These are phyloP conservation scores for Cetonia aurata DNA, from an alignment of 2,888 invertebrate species.

Conservation along the genomic window DNA sequence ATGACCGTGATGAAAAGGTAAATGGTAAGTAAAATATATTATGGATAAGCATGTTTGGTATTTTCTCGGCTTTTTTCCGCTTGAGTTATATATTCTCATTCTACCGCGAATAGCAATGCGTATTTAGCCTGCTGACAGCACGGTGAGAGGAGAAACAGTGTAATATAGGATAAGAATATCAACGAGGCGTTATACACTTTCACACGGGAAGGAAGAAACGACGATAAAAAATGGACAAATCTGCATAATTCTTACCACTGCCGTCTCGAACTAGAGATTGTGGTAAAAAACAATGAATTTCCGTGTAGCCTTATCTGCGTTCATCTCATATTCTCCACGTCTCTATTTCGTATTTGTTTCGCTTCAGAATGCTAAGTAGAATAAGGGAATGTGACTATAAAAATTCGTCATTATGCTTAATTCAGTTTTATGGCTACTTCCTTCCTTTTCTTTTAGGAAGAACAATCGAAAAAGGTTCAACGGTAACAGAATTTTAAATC, in stretches of 20 bases:
- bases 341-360: not conserved
- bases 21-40: constrained; percentile 39
- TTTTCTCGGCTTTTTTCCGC: constrained; percentile 18
- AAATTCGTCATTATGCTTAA: too few relatives aligned
- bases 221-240: constrained; percentile 1
- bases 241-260: constrained; percentile 31
- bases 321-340: too few relatives aligned
- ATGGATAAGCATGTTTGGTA: constrained; percentile 37
- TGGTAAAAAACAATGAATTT: not conserved
- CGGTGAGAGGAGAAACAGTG: constrained; percentile 3
- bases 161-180: constrained; percentile 10
- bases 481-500: too few relatives aligned
- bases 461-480: too few relatives aligned
- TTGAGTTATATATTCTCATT: constrained; percentile 37
- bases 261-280: not conserved
- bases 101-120: constrained; percentile 26
- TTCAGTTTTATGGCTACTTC: too few relatives aligned
- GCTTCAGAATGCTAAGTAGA: too few relatives aligned
- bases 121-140: constrained; percentile 23
- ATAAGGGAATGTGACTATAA: too few relatives aligned
- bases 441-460: too few relatives aligned
- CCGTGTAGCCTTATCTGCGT: constrained; percentile 1
- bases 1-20: constrained; percentile 34
- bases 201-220: constrained; percentile 8
- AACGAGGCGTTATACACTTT: constrained; percentile 27